Evolutionary conservation across 2,797 vertebrate species (phyloP).

Genomic region (Rachycentron canadum): DNA sequence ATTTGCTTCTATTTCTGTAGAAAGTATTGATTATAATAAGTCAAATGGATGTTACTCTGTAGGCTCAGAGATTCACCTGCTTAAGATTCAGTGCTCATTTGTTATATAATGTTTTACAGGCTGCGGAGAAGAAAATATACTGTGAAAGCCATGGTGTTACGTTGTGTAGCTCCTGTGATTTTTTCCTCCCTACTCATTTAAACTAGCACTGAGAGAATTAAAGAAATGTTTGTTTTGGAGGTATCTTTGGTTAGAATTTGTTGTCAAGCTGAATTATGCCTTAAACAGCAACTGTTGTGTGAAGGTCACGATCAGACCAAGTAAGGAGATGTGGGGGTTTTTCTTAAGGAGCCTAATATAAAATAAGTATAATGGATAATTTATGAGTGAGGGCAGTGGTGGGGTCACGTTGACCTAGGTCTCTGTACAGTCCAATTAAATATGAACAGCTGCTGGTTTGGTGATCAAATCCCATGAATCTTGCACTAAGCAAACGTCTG

Average conservation of each 20-base stretch:
- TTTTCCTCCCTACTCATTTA: slow-evolving; percentile 45
- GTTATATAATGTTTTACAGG: slow-evolving; percentile 70
- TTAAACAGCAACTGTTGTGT: slow-evolving; percentile 30
- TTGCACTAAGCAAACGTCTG: slow-evolving; percentile 24
- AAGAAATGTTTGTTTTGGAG: slow-evolving; percentile 36
- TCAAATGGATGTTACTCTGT: slow-evolving; percentile 53
- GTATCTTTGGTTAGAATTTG: slow-evolving; percentile 31
- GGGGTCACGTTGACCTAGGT: slow-evolving; percentile 14
- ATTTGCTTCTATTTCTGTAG: slow-evolving; percentile 57
- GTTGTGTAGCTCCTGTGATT: slow-evolving; percentile 24
- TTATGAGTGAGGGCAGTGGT: slow-evolving; percentile 4
- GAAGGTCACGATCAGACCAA: slow-evolving; percentile 16
- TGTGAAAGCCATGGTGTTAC: slow-evolving; percentile 53
- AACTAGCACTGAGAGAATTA: slow-evolving; percentile 43
- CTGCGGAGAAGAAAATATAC: slow-evolving; percentile 43
- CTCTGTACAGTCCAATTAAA: slow-evolving; percentile 33
- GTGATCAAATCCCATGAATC: slow-evolving; percentile 23
- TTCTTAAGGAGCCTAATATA: not conserved
- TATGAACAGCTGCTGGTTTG: slow-evolving; percentile 9
- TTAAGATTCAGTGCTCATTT: slow-evolving; percentile 65
- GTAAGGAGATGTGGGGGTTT: not conserved
- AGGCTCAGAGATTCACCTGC: slow-evolving; percentile 59
- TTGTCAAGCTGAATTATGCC: slow-evolving; percentile 38
- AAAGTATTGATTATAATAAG: slow-evolving; percentile 71
- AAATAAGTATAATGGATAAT: no score